Percentiles rank a stretch among this genome's conserved stretches.
Evolutionary conservation across 2,797 vertebrate genomes (phyloP).

Genomic region (Lagorchestes hirsutus): DNA sequence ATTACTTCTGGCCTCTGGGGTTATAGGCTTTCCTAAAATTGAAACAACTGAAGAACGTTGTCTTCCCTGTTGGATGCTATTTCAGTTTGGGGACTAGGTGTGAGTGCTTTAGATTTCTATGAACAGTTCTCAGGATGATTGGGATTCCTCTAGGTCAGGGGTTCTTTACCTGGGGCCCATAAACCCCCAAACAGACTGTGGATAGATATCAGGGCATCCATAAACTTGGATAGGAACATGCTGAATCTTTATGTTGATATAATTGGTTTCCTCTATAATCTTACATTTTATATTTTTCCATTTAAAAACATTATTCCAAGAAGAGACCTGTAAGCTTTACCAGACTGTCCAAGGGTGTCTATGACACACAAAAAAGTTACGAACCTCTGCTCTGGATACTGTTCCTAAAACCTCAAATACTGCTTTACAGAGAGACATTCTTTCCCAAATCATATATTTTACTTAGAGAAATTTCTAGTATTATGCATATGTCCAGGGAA

Average conservation of each 20-base stretch:
- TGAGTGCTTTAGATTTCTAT: neutral
- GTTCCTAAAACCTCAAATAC: neutral
- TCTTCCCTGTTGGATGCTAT: neutral
- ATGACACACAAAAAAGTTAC: neutral
- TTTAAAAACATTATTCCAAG: neutral
- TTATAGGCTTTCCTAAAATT: neutral
- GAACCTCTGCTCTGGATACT: neutral
- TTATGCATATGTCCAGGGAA: neutral
- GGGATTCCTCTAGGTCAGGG: neutral
- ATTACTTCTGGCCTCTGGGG: neutral
- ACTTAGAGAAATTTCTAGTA: neutral
- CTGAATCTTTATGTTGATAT: neutral
- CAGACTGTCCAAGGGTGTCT: neutral
- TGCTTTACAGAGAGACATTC: neutral
- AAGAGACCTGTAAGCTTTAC: neutral
- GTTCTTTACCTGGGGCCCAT: neutral
- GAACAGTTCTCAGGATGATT: neutral
- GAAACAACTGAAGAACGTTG: neutral
- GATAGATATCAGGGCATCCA: neutral
- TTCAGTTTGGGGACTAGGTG: neutral
- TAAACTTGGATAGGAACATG: neutral
- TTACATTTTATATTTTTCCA: neutral
- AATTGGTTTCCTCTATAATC: neutral
- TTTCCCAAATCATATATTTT: neutral
- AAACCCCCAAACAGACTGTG: neutral